A percentile compares a stretch with the other conserved stretches of the same genome.
Conservation (phyloP, 2,888 invertebrate genomes). For the Pherbina coryleti region DNA sequence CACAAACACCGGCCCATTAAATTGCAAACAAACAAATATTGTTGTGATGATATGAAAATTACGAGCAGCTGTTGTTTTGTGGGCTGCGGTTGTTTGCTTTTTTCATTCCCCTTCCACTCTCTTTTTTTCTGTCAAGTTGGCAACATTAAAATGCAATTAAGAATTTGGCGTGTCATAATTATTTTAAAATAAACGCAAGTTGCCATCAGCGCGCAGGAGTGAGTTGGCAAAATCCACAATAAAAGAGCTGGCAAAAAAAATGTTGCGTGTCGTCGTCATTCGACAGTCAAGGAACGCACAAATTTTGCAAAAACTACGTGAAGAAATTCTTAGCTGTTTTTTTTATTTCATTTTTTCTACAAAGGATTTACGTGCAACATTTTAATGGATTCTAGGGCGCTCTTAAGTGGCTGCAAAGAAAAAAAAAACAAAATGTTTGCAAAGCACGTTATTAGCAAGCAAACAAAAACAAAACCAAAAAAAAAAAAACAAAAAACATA, state of each 20-base stretch:
- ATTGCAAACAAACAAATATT: slow-evolving; percentile 16
- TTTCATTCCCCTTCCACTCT: background rate
- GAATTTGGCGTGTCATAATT: slow-evolving; percentile 30
- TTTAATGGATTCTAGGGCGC: slow-evolving; percentile 9
- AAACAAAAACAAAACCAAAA: background rate
- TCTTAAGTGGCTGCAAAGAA: background rate
- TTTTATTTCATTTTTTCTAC: no score
- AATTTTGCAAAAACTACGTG: background rate
- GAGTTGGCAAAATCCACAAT: background rate
- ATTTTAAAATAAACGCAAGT: slow-evolving; percentile 17
- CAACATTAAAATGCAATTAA: slow-evolving; percentile 35
- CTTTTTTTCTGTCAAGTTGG: slow-evolving; percentile 8
- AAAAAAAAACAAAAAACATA: background rate
- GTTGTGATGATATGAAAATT: slow-evolving; percentile 26
- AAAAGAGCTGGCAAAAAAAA: background rate
- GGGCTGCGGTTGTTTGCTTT: background rate
- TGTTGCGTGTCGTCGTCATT: no score
- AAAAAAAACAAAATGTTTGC: background rate
- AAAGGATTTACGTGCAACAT: background rate
- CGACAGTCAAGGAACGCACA: background rate
- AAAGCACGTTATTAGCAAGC: background rate
- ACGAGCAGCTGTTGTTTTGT: slow-evolving; percentile 22
- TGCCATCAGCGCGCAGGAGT: background rate
- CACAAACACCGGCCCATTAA: background rate
- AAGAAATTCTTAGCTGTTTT: background rate